These are phyloP conservation scores for Ophraella communa DNA, from an alignment of 2,888 invertebrate species.

Conservation along the genomic window DNA sequence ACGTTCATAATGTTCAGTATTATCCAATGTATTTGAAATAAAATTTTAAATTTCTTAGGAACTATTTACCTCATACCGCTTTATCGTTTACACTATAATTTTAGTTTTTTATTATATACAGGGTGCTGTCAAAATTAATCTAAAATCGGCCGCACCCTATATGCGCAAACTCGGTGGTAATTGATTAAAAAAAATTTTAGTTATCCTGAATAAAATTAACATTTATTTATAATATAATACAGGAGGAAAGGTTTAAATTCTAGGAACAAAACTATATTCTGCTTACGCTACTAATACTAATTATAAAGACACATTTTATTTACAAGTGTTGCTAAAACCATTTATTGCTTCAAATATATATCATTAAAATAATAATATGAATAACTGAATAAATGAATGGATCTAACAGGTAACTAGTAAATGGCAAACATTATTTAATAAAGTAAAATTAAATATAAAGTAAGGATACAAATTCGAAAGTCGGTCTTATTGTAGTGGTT, in stretches of 20 bases:
- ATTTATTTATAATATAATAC: constrained; percentile 33
- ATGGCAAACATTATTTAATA: constrained; percentile 13
- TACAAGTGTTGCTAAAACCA: constrained; percentile 30
- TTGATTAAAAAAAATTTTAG: neutral
- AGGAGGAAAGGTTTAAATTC: constrained; percentile 31
- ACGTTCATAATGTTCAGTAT: no score
- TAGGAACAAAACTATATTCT: constrained; percentile 29
- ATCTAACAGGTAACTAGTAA: constrained; percentile 18
- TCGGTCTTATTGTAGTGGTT: constrained; percentile 64
- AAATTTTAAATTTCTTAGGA: no score
- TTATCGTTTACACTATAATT: no score
- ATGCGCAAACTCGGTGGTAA: no score
- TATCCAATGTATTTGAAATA: no score
- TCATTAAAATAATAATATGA: neutral
- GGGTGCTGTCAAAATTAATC: no score
- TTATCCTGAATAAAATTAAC: constrained; percentile 17
- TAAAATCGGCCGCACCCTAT: no score
- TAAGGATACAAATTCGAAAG: constrained; percentile 2
- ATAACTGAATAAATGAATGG: constrained; percentile 14
- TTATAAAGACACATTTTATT: constrained; percentile 37
- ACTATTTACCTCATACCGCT: no score
- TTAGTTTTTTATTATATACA: no score
- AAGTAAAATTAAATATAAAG: constrained; percentile 7
- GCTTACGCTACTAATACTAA: constrained; percentile 39
- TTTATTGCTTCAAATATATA: constrained; percentile 12